Conservation (phyloP, 2,113 vertebrate species). For the Malurus cyaneus region DNA sequence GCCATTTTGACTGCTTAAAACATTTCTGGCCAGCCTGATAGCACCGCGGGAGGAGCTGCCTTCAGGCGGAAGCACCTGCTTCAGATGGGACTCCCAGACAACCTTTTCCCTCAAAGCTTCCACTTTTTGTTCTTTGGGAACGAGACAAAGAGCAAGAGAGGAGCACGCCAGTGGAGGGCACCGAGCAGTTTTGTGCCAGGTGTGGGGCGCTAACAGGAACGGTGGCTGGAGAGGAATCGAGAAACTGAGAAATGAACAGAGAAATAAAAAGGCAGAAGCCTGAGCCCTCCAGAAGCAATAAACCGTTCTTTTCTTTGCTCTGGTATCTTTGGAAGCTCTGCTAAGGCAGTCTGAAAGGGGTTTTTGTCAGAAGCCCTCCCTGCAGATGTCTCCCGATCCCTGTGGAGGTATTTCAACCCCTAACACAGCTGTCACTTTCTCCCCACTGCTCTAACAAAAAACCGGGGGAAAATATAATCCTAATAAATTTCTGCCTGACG, state of each 20-base stretch:
- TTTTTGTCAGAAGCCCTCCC: conserved; percentile 45
- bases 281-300: not conserved
- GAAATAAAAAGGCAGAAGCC: not conserved
- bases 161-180: not conserved
- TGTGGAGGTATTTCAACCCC: conserved; percentile 40
- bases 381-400: conserved; percentile 53
- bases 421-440: conserved; percentile 58
- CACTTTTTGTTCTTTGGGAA: not conserved
- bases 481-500: conserved; percentile 50
- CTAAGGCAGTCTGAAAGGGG: conserved; percentile 16
- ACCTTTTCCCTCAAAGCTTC: not conserved
- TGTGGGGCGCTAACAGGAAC: not conserved
- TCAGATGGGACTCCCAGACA: not conserved
- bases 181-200: not conserved
- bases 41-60: not conserved
- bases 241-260: not conserved
- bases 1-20: conserved; percentile 10
- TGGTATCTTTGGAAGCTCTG: conserved; percentile 14
- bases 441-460: conserved; percentile 3
- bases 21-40: conserved; percentile 17
- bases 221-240: not conserved
- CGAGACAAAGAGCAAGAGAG: not conserved
- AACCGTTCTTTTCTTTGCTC: conserved; percentile 9
- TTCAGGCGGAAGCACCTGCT: not conserved
- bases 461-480: conserved; percentile 4